phyloP scores from a whole-genome alignment of 2,797 vertebrate species.

The Serranus cabrilla region DNA sequence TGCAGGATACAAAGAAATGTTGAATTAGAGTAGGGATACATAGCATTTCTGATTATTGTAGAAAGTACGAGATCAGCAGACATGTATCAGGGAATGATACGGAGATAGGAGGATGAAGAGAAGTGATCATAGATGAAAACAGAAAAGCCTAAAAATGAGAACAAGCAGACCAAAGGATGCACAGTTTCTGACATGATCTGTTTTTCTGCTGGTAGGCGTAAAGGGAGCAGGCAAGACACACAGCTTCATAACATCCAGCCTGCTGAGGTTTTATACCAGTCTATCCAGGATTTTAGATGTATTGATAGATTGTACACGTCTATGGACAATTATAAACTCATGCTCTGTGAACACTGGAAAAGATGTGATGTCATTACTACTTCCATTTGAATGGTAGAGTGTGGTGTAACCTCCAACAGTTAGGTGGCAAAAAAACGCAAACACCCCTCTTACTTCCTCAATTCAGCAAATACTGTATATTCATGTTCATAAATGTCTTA shows the following conservation, averaged over 20 bases:
- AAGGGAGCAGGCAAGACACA: background rate
- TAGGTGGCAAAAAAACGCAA: background rate
- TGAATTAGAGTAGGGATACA: constrained; percentile 13
- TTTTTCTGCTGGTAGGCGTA: background rate
- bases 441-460: constrained; percentile 33
- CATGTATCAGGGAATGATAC: background rate
- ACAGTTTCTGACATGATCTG: constrained; percentile 28
- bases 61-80: constrained; percentile 7
- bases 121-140: background rate
- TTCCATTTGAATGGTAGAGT: background rate
- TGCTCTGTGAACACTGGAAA: background rate
- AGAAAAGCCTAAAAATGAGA: constrained; percentile 28
- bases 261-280: background rate
- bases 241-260: background rate
- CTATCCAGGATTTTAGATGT: background rate
- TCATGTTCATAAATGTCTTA: background rate
- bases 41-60: background rate
- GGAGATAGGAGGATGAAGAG: background rate
- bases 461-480: constrained; percentile 5
- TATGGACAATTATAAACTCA: background rate
- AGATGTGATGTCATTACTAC: background rate
- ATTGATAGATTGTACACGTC: background rate
- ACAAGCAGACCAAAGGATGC: constrained; percentile 35
- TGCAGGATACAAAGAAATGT: constrained; percentile 65
- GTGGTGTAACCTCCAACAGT: background rate